Conservation (phyloP, 2,113 vertebrate species). For the Lathamus discolor region DNA sequence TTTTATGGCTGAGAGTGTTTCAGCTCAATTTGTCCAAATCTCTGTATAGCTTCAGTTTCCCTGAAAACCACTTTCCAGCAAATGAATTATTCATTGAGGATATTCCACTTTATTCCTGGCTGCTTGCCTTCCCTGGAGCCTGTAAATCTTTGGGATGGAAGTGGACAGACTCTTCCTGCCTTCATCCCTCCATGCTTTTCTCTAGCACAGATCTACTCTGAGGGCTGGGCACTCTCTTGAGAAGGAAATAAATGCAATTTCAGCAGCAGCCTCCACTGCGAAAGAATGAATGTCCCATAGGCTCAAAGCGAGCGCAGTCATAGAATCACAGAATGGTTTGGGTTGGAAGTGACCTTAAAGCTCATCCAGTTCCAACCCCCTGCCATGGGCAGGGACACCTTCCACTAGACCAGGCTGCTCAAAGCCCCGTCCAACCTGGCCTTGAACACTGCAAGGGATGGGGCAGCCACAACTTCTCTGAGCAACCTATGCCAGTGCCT, state of each 20-base stretch:
- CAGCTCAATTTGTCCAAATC: slow-evolving; percentile 36
- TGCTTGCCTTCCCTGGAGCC: not conserved
- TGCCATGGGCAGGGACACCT: not conserved
- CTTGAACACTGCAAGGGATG: not conserved
- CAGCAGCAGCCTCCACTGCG: not conserved
- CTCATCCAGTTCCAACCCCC: not conserved
- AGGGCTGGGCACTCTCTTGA: not conserved
- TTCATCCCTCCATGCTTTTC: not conserved
- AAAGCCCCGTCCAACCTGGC: not conserved
- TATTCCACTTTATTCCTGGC: slow-evolving; percentile 41
- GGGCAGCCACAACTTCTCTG: not conserved
- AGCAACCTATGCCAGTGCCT: not conserved
- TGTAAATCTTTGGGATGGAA: not conserved
- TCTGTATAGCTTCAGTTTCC: slow-evolving; percentile 22
- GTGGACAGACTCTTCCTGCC: not conserved
- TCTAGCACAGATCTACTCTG: not conserved
- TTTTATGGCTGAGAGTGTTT: slow-evolving; percentile 26
- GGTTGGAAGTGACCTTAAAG: not conserved
- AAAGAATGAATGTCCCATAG: not conserved
- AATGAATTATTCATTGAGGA: slow-evolving; percentile 53
- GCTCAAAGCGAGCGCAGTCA: not conserved
- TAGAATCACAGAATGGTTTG: not conserved
- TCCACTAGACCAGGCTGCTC: not conserved
- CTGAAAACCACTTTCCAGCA: slow-evolving; percentile 18
- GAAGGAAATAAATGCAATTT: not conserved